phyloP scores from a whole-genome alignment of 2,113 vertebrate species.

The Tonatia bakeri region DNA sequence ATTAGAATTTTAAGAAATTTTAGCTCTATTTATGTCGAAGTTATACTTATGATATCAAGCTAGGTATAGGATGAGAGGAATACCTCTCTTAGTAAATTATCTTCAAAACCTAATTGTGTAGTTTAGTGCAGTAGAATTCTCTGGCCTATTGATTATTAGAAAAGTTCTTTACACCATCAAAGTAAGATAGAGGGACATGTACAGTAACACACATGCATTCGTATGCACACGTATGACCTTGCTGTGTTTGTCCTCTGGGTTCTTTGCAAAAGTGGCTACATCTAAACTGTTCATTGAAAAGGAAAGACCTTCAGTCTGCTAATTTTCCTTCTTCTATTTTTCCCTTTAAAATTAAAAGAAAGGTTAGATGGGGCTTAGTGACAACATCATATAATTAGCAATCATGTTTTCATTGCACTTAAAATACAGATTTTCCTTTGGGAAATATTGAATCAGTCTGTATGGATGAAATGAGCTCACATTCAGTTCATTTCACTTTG shows the following conservation, averaged over 20 bases:
- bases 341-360: not conserved
- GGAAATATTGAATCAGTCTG: not conserved
- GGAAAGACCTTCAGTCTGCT: not conserved
- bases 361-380: not conserved
- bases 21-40: not conserved
- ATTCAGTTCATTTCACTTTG: not conserved
- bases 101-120: not conserved
- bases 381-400: not conserved
- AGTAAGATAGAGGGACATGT: not conserved
- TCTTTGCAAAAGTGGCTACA: not conserved
- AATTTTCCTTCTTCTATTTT: not conserved
- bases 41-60: not conserved
- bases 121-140: not conserved
- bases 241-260: not conserved
- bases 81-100: not conserved
- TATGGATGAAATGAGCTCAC: not conserved
- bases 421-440: not conserved
- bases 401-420: not conserved
- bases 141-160: not conserved
- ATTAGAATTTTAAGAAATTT: not conserved
- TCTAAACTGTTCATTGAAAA: not conserved
- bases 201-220: not conserved
- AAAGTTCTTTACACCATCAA: not conserved
- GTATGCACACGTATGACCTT: not conserved
- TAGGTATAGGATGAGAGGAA: not conserved